A percentile compares a stretch with the other conserved stretches of the same genome.
Evolutionary conservation across 2,113 vertebrate species (phyloP).

Genomic region (Nematolebias whitei): DNA sequence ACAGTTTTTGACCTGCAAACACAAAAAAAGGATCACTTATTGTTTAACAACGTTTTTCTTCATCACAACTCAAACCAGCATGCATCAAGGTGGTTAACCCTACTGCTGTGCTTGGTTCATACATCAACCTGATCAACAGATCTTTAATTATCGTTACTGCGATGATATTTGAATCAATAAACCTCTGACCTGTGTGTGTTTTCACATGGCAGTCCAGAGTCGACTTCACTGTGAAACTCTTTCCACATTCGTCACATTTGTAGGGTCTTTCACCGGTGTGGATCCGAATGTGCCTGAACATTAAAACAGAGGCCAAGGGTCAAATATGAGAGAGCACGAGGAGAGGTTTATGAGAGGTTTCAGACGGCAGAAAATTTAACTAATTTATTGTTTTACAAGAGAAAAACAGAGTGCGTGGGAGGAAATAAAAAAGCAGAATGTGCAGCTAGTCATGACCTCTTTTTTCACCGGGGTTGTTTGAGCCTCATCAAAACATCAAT

Average conservation of each 20-base stretch:
- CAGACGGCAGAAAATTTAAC: no score
- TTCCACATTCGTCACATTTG: conserved; percentile 91
- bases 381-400: background rate
- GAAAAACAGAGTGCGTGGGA: background rate
- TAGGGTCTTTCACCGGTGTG: conserved; percentile 92
- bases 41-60: background rate
- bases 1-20: conserved; percentile 92
- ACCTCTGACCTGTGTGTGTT: conserved; percentile 87
- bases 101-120: no score
- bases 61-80: background rate
- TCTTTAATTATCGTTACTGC: background rate
- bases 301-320: background rate
- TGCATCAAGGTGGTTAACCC: no score
- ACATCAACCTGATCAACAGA: no score
- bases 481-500: no score
- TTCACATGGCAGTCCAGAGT: conserved; percentile 93
- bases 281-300: conserved; percentile 87
- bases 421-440: background rate
- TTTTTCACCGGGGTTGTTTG: no score
- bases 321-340: background rate
- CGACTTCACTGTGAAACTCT: conserved; percentile 94
- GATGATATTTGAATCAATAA: background rate
- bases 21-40: background rate
- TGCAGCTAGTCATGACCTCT: no score
- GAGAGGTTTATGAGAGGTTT: no score